Conservation (phyloP, 2,113 vertebrate species). For the Poecile atricapillus region DNA sequence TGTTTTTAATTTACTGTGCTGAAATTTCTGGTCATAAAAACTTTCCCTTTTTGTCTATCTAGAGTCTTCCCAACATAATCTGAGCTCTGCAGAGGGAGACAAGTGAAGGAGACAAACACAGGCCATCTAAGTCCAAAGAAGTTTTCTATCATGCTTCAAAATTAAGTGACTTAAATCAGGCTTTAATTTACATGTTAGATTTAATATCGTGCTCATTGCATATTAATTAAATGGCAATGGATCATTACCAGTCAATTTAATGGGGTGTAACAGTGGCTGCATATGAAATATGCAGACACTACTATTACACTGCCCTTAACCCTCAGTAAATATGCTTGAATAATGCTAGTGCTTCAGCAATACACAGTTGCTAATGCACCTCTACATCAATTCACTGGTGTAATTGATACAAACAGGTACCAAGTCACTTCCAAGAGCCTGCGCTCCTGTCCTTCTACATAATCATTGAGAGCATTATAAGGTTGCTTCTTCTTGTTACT, state of each 20-base stretch:
- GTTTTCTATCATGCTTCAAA: conserved; percentile 68
- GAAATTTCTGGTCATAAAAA: not conserved
- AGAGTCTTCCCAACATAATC: not conserved
- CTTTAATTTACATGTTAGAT: conserved; percentile 75
- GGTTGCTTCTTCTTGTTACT: not conserved
- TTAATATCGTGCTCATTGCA: conserved; percentile 68
- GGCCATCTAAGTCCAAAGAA: conserved; percentile 19
- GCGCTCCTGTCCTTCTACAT: not conserved
- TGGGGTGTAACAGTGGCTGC: conserved; percentile 65
- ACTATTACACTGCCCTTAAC: conserved; percentile 69
- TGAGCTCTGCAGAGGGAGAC: not conserved
- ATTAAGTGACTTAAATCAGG: conserved; percentile 67
- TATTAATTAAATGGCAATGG: conserved; percentile 75
- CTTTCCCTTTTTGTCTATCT: not conserved
- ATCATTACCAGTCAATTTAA: conserved; percentile 73
- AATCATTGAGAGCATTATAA: not conserved
- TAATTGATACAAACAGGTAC: not conserved
- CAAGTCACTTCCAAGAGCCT: conserved; percentile 1
- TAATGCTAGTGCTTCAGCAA: conserved; percentile 61
- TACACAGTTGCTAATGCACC: conserved; percentile 15
- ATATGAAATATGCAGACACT: conserved; percentile 68
- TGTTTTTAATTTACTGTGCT: not conserved
- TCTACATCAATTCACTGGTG: conserved; percentile 28
- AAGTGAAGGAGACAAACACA: conserved; percentile 17
- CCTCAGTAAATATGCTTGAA: conserved; percentile 72